Conservation (phyloP, 2,888 invertebrate genomes). For the Omphaloscelis lunosa region DNA sequence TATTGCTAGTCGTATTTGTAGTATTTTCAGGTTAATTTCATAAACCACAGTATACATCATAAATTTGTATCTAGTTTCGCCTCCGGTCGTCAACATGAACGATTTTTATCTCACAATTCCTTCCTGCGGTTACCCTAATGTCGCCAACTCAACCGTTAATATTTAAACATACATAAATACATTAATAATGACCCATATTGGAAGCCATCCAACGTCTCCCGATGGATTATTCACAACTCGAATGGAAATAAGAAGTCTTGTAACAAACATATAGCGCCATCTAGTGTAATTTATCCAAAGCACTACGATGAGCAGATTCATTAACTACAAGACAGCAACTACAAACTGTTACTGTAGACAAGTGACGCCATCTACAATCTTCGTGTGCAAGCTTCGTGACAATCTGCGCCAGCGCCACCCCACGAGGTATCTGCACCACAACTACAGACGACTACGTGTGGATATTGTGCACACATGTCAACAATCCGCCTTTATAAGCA, state of each 20-base stretch:
- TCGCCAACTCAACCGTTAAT: constrained; percentile 20
- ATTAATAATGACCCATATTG: constrained; percentile 46
- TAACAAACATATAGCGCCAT: no score
- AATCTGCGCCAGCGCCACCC: no score
- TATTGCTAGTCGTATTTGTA: neutral
- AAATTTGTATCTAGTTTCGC: neutral
- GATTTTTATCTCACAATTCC: constrained; percentile 12
- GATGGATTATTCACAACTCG: constrained; percentile 49
- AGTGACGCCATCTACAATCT: no score
- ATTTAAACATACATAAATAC: constrained; percentile 50
- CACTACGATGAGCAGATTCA: no score
- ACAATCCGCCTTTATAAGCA: no score
- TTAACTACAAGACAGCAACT: no score
- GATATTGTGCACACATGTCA: no score
- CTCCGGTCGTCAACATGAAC: neutral
- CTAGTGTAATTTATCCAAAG: no score
- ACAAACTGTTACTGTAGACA: no score
- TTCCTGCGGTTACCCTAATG: constrained; percentile 20
- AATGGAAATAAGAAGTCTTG: constrained; percentile 43
- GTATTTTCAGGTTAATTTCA: neutral
- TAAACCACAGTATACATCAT: neutral
- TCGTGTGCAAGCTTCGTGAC: no score
- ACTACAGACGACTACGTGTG: no score
- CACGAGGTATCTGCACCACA: no score
- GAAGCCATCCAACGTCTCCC: constrained; percentile 44